Conservation (phyloP, 2,888 invertebrate species). For the Noctua janthina region DNA sequence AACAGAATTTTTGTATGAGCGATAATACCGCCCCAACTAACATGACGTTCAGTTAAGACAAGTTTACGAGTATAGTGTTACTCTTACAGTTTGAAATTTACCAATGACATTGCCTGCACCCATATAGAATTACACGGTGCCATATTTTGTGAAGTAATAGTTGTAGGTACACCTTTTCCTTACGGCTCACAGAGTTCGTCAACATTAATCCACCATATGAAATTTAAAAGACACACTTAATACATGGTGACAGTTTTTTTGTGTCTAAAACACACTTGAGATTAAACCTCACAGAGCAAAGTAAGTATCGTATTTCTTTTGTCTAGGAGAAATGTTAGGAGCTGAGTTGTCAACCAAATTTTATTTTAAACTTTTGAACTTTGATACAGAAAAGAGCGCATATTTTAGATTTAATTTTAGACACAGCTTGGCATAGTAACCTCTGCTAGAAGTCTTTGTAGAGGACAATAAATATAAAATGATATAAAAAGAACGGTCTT, state of each 20-base stretch:
- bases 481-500: conserved; percentile 64
- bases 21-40: conserved; percentile 74
- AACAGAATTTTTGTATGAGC: conserved; percentile 72
- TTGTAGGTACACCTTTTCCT: conserved; percentile 80
- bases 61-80: conserved; percentile 82
- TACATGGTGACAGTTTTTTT: conserved; percentile 82
- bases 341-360: conserved; percentile 34
- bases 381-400: not conserved
- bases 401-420: not conserved
- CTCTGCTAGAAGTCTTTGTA: not conserved
- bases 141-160: conserved; percentile 85
- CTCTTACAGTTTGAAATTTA: conserved; percentile 80
- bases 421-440: conserved; percentile 24
- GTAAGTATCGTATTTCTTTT: conserved; percentile 72
- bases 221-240: conserved; percentile 80
- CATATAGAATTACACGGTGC: conserved; percentile 85
- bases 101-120: conserved; percentile 85
- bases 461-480: conserved; percentile 53
- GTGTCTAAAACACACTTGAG: conserved; percentile 76
- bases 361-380: conserved; percentile 16
- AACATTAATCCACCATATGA: conserved; percentile 81
- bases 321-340: conserved; percentile 67
- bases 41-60: conserved; percentile 71
- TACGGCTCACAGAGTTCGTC: conserved; percentile 80
- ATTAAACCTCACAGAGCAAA: conserved; percentile 61